Base-by-base conservation (phyloP, 2,888 invertebrate species). In the Tenthredo scrophulariae region DNA sequence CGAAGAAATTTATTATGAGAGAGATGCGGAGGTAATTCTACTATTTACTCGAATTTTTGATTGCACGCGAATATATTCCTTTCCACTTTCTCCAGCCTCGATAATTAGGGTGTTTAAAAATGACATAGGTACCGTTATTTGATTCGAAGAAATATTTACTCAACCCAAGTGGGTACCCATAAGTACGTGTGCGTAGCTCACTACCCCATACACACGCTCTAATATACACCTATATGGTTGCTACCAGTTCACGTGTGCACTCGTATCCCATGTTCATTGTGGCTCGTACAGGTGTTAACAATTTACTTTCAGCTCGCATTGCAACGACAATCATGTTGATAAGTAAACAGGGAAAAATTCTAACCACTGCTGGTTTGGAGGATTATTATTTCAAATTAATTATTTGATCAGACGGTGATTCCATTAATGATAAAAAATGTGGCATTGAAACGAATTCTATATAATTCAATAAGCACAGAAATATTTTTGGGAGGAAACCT, bases 91-190 rank as follows among this genome's bases (percentile, higher is more conserved):
- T 15, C 46, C 46, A 46, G 15, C 46, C 46, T 46, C 15, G 13
- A 15, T 46, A 46, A 58, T 58, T 58, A 58, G 18, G 18, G 58
- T 58, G 6, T 58, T 58, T 22, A 9, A 58, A 58, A 58, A 58
- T 58, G 58, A 58, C n/a, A 58, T 9, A 7, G 2, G 22, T 22
- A 7, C 7, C 58, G 7, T 58, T 58, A 58, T 58, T 62, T 26
- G 62, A 62, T 62, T 62, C 62, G 10, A 10, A 26, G 62, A 22
- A 62, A 62, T 62, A 62, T 62, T 62, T 62, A 62, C 62, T 62
- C 9, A 62, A 26, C 10, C 26, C 26, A 62, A 62, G 62, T 22
- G 50, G 46, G 15, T n/a, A n/a, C 50, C 50, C n/a, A 6, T 18
- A 10, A 26, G 62, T 62, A 62, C 62, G 62, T 26, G 10, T 22